These are phyloP conservation scores for Physocephala rufipes DNA, from an alignment of 2,888 invertebrate species.

Conservation along the genomic window DNA sequence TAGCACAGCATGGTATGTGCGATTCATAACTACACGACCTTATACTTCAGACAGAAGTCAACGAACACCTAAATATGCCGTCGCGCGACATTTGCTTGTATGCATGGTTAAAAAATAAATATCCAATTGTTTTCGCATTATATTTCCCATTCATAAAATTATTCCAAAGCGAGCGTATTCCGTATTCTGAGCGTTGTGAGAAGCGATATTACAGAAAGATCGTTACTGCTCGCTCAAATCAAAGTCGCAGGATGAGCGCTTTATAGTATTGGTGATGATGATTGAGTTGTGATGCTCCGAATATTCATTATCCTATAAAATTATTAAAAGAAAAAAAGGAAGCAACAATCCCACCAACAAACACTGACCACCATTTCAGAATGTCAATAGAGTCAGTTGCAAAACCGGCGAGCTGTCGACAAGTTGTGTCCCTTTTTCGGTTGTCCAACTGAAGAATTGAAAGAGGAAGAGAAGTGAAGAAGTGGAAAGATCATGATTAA, in stretches of 20 bases:
- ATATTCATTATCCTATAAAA: too few relatives aligned
- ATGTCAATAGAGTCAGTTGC: slow-evolving; percentile 12
- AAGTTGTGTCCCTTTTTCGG: background rate
- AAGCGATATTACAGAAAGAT: background rate
- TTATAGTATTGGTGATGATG: too few relatives aligned
- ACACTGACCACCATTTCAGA: background rate
- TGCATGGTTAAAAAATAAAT: too few relatives aligned
- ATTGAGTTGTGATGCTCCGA: too few relatives aligned
- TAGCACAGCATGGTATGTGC: too few relatives aligned
- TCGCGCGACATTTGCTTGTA: too few relatives aligned
- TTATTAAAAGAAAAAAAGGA: background rate
- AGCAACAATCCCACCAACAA: background rate
- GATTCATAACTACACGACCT: too few relatives aligned
- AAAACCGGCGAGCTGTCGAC: background rate
- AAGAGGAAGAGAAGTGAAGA: background rate
- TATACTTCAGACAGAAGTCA: too few relatives aligned
- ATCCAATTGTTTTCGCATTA: too few relatives aligned
- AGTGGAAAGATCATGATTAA: background rate
- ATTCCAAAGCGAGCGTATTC: slow-evolving; percentile 10
- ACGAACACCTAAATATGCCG: too few relatives aligned
- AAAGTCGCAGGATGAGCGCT: too few relatives aligned
- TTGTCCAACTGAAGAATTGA: background rate
- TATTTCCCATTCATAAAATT: background rate
- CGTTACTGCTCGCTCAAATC: background rate
- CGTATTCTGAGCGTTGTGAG: too few relatives aligned